Base-by-base conservation (phyloP, 2,113 vertebrate genomes). In the Raja brachyura region DNA sequence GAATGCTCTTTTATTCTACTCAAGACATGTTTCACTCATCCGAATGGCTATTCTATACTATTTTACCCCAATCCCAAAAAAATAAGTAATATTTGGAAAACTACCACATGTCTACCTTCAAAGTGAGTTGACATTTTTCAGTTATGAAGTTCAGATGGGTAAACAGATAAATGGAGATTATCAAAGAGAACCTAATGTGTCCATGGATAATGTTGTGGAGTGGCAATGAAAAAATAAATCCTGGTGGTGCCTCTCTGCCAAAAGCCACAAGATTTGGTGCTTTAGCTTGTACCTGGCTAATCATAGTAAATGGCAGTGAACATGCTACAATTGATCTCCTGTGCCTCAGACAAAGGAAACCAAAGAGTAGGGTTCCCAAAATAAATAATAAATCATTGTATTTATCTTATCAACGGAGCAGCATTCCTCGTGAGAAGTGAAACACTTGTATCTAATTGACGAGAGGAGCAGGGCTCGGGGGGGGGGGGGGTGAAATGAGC, bases 331-430 rank as follows among this genome's bases (percentile, higher is more conserved):
- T 31, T 76, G 78, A 54, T 54, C 39, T 54, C 13, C 4, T 81
- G 39, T 81, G 77, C 48, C 56, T 9, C 4, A 28, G 25, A 13
- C 9, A 85, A 6, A 85, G 56, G 28, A n/a, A 61, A 59, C 0
- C 54, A 25, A 85, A 59, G 39, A 48, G 2, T 4, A 59, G 25
- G 25, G 22, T 61, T 10, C 13, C 81, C 18, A 59, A 85, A 83
- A 85, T 73, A 85, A 61, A 85, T 61, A 11, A 85, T 59, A 85
- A 85, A 85, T 85, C 39, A 85, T 56, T n/a, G 25, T 61, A 85
- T 85, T 48, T 54, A 81, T 22, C 39, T 81, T 81, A 48, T 20
- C 81, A 85, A 85, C 16, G 4, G 39, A 85, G 4, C 54, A 59
- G 54, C 22, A 25, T 28, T 11, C 18, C 25, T 13, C 61, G 54